Evolutionary conservation across 92 coral and sea anemone species (phyloP).

Genomic region (Chrysogorgia sp.): DNA sequence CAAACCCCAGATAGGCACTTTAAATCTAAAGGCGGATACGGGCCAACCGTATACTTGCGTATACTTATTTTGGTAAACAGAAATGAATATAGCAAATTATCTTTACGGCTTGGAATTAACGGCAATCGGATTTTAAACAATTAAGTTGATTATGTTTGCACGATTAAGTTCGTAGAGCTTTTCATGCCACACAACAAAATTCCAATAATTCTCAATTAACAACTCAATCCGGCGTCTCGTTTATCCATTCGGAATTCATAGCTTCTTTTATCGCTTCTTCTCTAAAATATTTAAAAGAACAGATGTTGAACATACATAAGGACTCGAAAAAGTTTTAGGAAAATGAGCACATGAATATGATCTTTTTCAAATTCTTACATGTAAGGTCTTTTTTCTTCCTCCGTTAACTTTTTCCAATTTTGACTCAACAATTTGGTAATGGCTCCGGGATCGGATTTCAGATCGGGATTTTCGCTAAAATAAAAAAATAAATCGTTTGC

Average conservation of each 20-base stretch:
- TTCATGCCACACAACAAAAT: not conserved
- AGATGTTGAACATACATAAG: not conserved
- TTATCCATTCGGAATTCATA: conserved; percentile 4
- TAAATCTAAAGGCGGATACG: too few species aligned
- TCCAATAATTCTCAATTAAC: too few species aligned
- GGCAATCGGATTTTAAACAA: too few species aligned
- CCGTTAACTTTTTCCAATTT: conserved; percentile 10
- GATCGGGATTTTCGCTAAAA: conserved; percentile 11
- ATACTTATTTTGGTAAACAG: too few species aligned
- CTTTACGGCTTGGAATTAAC: too few species aligned
- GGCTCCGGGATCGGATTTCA: conserved; percentile 9
- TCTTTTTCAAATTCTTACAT: not conserved
- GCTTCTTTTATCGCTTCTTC: conserved; percentile 6
- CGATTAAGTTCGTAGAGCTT: too few species aligned
- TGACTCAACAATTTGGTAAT: conserved; percentile 13
- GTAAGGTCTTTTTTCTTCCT: conserved; percentile 11
- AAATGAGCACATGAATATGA: not conserved
- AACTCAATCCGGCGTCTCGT: not conserved
- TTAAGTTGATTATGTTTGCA: too few species aligned
- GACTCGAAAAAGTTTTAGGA: not conserved
- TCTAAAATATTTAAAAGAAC: not conserved
- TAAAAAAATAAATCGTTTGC: not conserved
- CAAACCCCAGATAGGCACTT: too few species aligned
- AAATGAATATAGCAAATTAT: too few species aligned
- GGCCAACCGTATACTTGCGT: too few species aligned